Base-by-base conservation (phyloP, 2,797 vertebrate genomes). In the Novumbra hubbsi region DNA sequence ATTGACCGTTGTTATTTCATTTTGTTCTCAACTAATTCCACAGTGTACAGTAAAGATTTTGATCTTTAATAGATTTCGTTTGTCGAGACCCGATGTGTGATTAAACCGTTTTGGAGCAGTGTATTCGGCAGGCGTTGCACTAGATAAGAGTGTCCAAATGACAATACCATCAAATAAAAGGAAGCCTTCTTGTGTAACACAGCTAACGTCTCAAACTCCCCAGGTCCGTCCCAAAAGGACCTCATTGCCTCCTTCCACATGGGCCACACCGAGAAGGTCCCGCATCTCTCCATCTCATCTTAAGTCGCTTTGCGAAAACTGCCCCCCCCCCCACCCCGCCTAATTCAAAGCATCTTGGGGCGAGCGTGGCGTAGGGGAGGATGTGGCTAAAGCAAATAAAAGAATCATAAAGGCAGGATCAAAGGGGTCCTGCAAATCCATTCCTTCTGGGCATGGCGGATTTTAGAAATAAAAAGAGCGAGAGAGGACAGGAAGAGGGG, bases 271-370 rank as follows among this genome's bases (percentile, higher is more conserved):
- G 16, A 60, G 55, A 12, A 60, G 55, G 21, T 38, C 27, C 16
- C 14, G 16, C 63, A 41, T 77, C 78, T 76, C 66, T 76, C 64
- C 80, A 66, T 71, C 74, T 85, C 72, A 71, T 80, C 79, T 84
- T 78, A 3, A 71, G 72, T 63, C 79, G 70, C 27, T 67, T 14
- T 32, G 15, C 62, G 74, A 86, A 84, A 79, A 80, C 84, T 84
- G 21, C 50, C 64, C 75, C 76, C 76, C 71, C 50, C 4, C 71
- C 68, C 57, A 55, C 72, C 65, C 67, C 76, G 19, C 88, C 87
- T 97, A 96, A 96, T 96, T 94, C 90, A 93, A 96, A 97, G 93
- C 95, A 96, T 95, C 92, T 96, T 95, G 88, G 80, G 88, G 88
- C 75, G 88, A 94, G 93, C 90, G 92, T 86, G 80, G 89, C 84